A percentile compares a stretch with the other conserved stretches of the same genome.
phyloP scores from a whole-genome alignment of 2,888 invertebrate genomes.

The Caenorhabditis sulstoni region DNA sequence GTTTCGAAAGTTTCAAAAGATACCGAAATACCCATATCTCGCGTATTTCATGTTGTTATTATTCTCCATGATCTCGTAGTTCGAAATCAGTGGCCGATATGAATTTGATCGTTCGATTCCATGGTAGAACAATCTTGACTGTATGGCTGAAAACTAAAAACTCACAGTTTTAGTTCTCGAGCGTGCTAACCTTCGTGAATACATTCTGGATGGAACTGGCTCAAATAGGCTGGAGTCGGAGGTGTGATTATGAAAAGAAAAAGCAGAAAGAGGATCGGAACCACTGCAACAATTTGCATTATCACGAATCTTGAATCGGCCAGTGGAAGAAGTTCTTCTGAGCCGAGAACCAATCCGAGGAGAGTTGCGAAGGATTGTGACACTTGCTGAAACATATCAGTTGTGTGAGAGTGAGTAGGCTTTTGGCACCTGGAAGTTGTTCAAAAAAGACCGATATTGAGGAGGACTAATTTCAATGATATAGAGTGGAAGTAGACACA shows the following conservation, averaged over 20 bases:
- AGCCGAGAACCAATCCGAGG: slow-evolving; percentile 75
- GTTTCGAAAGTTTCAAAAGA: not conserved
- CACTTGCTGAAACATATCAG: slow-evolving; percentile 72
- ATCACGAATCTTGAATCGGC: slow-evolving; percentile 52
- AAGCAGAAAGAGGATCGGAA: slow-evolving; percentile 70
- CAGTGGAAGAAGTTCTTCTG: slow-evolving; percentile 72
- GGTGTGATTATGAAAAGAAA: slow-evolving; percentile 71
- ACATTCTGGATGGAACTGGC: slow-evolving; percentile 46
- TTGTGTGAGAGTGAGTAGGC: not conserved
- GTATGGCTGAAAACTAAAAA: slow-evolving; percentile 55
- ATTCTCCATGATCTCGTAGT: slow-evolving; percentile 46
- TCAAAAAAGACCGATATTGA: slow-evolving; percentile 72
- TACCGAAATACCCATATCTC: slow-evolving; percentile 17
- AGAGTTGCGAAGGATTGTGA: slow-evolving; percentile 77
- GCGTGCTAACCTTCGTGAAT: slow-evolving; percentile 44
- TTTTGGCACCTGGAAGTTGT: slow-evolving; percentile 71
- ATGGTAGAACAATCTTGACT: slow-evolving; percentile 63
- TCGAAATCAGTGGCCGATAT: slow-evolving; percentile 44
- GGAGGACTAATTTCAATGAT: slow-evolving; percentile 75
- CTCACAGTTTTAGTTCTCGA: not conserved
- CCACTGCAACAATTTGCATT: slow-evolving; percentile 63
- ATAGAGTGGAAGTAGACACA: slow-evolving; percentile 78
- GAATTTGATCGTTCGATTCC: slow-evolving; percentile 44
- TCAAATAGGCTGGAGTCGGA: slow-evolving; percentile 67
- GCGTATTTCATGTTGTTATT: slow-evolving; percentile 28